Conservation (phyloP, 2,113 vertebrate species). For the Meleagris gallopavo region DNA sequence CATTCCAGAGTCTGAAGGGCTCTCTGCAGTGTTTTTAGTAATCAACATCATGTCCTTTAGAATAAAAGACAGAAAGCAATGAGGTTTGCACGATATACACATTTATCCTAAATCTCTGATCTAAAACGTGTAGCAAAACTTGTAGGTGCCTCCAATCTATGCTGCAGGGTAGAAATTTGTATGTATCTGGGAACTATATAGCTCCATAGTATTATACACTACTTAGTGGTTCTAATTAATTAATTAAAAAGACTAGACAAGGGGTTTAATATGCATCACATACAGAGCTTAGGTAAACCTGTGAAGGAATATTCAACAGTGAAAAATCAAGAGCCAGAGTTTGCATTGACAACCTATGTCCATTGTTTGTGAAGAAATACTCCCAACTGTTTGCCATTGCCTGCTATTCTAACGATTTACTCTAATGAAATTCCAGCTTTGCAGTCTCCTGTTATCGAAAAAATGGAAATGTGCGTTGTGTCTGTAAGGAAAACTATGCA, state of each 20-base stretch:
- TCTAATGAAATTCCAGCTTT: slow-evolving; percentile 82
- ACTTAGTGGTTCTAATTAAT: background rate
- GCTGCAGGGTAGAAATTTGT: background rate
- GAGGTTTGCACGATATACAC: background rate
- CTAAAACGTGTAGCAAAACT: background rate
- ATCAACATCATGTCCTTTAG: background rate
- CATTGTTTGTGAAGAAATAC: background rate
- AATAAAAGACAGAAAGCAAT: background rate
- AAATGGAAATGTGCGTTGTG: slow-evolving; percentile 82
- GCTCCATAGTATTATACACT: background rate
- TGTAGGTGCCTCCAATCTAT: background rate
- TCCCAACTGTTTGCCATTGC: background rate
- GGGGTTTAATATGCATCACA: background rate
- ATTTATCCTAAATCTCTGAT: background rate
- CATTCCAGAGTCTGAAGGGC: background rate
- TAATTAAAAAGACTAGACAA: background rate
- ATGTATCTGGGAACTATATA: background rate
- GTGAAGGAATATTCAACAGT: background rate
- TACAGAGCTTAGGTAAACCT: background rate
- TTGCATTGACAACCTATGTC: background rate
- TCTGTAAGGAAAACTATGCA: slow-evolving; percentile 92
- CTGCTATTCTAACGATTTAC: background rate
- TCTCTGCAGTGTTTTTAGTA: background rate
- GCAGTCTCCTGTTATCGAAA: slow-evolving; percentile 89
- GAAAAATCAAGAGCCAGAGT: background rate